A percentile compares a stretch with the other conserved stretches of the same genome.
Conservation (phyloP, 2,888 invertebrate species). For the Tanaodytes sp. region DNA sequence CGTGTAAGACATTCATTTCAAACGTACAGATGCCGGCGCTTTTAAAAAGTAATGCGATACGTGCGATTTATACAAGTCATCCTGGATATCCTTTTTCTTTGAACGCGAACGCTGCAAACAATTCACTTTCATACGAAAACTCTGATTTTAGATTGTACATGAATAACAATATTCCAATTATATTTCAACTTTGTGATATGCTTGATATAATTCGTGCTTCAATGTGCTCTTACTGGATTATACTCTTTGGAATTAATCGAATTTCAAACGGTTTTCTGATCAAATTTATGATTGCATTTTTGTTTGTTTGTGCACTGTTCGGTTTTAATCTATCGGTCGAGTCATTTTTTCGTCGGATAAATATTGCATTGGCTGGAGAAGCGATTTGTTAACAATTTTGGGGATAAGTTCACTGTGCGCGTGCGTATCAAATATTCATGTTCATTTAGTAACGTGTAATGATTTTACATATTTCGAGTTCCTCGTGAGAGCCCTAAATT, state of each 20-base stretch:
- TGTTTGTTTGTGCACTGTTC: too few species aligned
- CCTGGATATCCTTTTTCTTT: constrained; percentile 22
- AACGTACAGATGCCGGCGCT: constrained; percentile 15
- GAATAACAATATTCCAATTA: constrained; percentile 8
- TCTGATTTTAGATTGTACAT: constrained; percentile 31
- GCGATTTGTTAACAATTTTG: too few species aligned
- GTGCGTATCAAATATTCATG: constrained; percentile 12
- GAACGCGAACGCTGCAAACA: constrained; percentile 15
- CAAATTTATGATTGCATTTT: too few species aligned
- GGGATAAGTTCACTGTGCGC: too few species aligned
- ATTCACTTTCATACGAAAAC: constrained; percentile 31
- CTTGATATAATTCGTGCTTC: too few species aligned
- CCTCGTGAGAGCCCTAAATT: constrained; percentile 23
- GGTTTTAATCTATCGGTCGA: too few species aligned
- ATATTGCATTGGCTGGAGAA: too few species aligned
- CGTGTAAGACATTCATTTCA: constrained; percentile 33
- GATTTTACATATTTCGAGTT: constrained; percentile 25
- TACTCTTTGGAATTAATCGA: too few species aligned
- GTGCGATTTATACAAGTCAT: constrained; percentile 20
- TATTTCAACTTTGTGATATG: too few species aligned
- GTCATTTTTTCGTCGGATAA: too few species aligned
- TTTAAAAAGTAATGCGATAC: constrained; percentile 34
- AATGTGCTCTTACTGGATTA: too few species aligned
- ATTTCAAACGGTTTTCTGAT: too few species aligned
- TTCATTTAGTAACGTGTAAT: constrained; percentile 16